These are phyloP conservation scores for Nomada ruficornis DNA, from an alignment of 2,888 invertebrate species.

Conservation along the genomic window DNA sequence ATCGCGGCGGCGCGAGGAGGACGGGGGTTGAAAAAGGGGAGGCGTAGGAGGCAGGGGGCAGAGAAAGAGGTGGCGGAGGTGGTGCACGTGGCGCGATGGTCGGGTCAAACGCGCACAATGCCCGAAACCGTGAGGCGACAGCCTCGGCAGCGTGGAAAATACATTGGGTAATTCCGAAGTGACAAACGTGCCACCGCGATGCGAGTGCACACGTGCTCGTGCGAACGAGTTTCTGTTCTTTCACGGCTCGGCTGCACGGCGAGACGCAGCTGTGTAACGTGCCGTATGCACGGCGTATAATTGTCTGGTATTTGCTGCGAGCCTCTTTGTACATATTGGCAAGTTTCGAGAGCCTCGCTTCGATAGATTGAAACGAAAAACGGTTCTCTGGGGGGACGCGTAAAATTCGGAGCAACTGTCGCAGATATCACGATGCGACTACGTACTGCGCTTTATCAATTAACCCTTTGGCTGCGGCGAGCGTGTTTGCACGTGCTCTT, in stretches of 20 bases:
- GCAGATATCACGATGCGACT: too few species aligned
- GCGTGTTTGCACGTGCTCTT: too few species aligned
- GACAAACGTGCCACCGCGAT: constrained; percentile 35
- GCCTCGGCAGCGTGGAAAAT: constrained; percentile 64
- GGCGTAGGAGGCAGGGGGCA: background rate
- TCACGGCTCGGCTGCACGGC: background rate
- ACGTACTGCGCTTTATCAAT: too few species aligned
- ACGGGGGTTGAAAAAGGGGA: constrained; percentile 13
- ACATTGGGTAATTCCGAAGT: constrained; percentile 70
- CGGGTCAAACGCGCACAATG: constrained; percentile 73
- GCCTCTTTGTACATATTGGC: too few species aligned
- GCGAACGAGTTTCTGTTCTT: constrained; percentile 3
- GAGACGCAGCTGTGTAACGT: too few species aligned
- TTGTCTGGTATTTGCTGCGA: too few species aligned
- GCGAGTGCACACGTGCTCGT: constrained; percentile 40
- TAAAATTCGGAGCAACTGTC: too few species aligned
- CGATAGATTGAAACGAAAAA: too few species aligned
- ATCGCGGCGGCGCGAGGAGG: constrained; percentile 55
- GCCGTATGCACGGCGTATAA: too few species aligned
- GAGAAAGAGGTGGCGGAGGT: constrained; percentile 49
- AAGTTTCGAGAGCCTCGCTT: too few species aligned
- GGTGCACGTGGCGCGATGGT: constrained; percentile 74
- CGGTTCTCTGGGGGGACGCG: too few species aligned
- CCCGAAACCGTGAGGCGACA: constrained; percentile 61
- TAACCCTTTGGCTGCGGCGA: too few species aligned